phyloP scores from a whole-genome alignment of 2,113 vertebrate genomes.

The Osmerus eperlanus region DNA sequence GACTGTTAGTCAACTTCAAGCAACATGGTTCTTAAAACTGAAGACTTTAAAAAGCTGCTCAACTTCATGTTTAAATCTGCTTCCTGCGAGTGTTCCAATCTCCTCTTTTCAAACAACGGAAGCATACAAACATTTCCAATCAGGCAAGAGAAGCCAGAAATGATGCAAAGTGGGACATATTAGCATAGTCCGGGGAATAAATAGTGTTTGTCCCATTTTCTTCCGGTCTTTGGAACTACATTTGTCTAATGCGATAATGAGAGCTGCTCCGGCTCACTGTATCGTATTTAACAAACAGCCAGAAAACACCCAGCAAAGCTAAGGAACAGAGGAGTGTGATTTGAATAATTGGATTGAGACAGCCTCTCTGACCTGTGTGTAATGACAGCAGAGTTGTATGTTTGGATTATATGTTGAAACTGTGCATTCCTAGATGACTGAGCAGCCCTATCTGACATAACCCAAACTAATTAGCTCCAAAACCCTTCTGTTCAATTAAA shows the following conservation, averaged over 20 bases:
- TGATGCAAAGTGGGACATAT: conserved; percentile 54
- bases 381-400: neutral
- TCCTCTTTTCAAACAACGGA: conserved; percentile 16
- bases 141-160: conserved; percentile 51
- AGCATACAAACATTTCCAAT: conserved; percentile 46
- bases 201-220: conserved; percentile 21
- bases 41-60: no score
- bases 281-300: conserved; percentile 48
- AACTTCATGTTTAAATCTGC: no score
- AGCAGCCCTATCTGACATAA: no score
- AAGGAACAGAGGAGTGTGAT: conserved; percentile 44
- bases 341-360: conserved; percentile 52
- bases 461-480: no score
- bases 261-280: conserved; percentile 30
- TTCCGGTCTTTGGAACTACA: conserved; percentile 28
- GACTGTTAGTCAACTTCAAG: no score
- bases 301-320: conserved; percentile 31
- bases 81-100: neutral
- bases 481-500: no score
- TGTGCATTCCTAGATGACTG: no score
- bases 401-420: no score
- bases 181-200: conserved; percentile 39
- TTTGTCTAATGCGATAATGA: conserved; percentile 45
- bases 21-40: no score
- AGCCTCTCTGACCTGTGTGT: conserved; percentile 32